Conservation (phyloP, 2,888 invertebrate species). For the Scaptomyza flava region DNA sequence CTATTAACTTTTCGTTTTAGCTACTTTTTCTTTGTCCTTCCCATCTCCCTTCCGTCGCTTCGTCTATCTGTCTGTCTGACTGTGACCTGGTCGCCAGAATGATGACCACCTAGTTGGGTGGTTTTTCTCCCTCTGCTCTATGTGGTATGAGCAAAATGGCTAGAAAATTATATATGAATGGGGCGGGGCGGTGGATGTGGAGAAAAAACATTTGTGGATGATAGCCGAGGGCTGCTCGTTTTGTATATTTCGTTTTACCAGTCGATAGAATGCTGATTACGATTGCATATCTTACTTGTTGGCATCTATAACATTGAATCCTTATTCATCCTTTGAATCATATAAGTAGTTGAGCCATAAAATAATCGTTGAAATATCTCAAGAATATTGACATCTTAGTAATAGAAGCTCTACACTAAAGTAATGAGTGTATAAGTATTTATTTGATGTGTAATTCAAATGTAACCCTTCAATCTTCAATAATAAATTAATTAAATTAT, state of each 20-base stretch:
- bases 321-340: conserved; percentile 5
- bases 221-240: conserved; percentile 42
- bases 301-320: conserved; percentile 3
- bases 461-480: no score
- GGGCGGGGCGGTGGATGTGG: background rate
- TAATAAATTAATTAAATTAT: no score
- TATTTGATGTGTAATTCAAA: background rate
- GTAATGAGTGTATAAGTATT: background rate
- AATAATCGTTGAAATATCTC: background rate
- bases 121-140: conserved; percentile 10
- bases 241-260: conserved; percentile 41
- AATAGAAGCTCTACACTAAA: background rate
- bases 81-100: conserved; percentile 73
- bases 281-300: conserved; percentile 19
- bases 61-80: conserved; percentile 42
- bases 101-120: conserved; percentile 63
- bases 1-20: conserved; percentile 79
- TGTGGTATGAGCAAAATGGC: conserved; percentile 47
- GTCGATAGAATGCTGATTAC: conserved; percentile 36
- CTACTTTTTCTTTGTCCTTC: conserved; percentile 75
- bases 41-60: conserved; percentile 14
- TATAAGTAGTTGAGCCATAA: conserved; percentile 3
- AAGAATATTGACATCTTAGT: background rate
- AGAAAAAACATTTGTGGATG: conserved; percentile 39
- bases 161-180: conserved; percentile 49